Evolutionary conservation across 2,797 vertebrate species (phyloP).

Genomic region (Botia almorhae): DNA sequence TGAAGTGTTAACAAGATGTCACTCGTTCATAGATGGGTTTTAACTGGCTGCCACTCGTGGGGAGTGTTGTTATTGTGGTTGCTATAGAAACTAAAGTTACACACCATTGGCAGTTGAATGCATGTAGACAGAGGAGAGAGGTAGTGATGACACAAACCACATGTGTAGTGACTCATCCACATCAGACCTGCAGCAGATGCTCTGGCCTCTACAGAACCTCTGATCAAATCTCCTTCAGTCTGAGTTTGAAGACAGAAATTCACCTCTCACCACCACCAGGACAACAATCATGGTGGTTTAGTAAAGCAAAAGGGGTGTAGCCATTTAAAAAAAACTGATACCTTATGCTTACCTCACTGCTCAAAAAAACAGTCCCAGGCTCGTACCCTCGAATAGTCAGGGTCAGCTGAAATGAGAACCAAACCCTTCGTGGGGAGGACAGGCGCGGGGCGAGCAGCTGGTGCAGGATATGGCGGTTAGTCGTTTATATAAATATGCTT

Average conservation of each 20-base stretch:
- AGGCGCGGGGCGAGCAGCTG: conserved; percentile 98
- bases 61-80: conserved; percentile 52
- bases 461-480: conserved; percentile 99
- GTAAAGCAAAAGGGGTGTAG: neutral
- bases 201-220: conserved; percentile 13
- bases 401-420: conserved; percentile 88
- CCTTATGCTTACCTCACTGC: conserved; percentile 27
- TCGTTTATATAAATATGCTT: conserved; percentile 99
- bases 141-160: conserved; percentile 49
- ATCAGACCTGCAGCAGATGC: conserved; percentile 50
- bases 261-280: conserved; percentile 14
- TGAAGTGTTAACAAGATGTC: neutral
- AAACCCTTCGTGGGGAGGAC: conserved; percentile 46
- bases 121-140: conserved; percentile 37
- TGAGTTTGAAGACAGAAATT: conserved; percentile 15
- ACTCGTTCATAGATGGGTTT: conserved; percentile 36
- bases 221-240: conserved; percentile 49
- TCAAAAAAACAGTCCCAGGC: neutral
- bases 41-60: conserved; percentile 40
- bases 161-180: conserved; percentile 49
- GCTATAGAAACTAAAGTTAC: conserved; percentile 56
- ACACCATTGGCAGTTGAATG: conserved; percentile 50
- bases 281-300: neutral
- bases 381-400: neutral
- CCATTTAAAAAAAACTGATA: neutral